Evolutionary conservation across 2,113 vertebrate species (phyloP).

Genomic region (Silurus glanis): DNA sequence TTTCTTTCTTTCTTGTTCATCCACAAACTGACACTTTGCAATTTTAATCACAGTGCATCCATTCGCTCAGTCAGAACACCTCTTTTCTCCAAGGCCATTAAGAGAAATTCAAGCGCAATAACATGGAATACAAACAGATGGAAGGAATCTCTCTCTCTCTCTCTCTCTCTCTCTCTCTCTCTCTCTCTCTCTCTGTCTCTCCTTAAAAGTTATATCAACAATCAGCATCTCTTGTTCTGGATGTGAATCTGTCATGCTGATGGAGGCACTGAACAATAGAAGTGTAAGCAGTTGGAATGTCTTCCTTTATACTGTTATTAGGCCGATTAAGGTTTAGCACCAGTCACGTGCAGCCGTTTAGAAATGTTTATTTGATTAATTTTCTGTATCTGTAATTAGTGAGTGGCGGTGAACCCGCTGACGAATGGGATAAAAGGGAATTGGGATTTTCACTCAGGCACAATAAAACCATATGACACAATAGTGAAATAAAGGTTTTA

Average conservation of each 20-base stretch:
- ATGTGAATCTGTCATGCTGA: neutral
- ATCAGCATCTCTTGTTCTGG: neutral
- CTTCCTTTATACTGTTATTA: slow-evolving; percentile 16
- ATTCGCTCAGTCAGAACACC: slow-evolving; percentile 67
- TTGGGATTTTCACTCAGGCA: neutral
- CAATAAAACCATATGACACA: slow-evolving; percentile 21
- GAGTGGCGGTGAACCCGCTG: neutral
- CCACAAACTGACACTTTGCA: slow-evolving; percentile 71
- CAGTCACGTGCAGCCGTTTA: neutral
- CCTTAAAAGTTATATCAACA: neutral
- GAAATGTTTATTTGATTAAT: slow-evolving; percentile 16
- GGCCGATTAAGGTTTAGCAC: slow-evolving; percentile 20
- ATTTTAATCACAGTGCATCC: slow-evolving; percentile 70
- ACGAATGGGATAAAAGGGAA: neutral
- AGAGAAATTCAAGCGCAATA: slow-evolving; percentile 41
- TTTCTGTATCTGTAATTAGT: neutral
- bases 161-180: neutral
- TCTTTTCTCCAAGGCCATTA: slow-evolving; percentile 65
- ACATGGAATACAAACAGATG: slow-evolving; percentile 24
- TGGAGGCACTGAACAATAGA: too few species aligned
- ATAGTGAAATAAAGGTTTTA: neutral
- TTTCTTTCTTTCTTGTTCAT: slow-evolving; percentile 65
- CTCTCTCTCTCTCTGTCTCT: neutral
- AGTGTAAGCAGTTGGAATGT: neutral
- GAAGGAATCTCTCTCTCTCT: neutral